Conservation (phyloP, 1,140 invertebrate genomes). For the Harpegnathos saltator region DNA sequence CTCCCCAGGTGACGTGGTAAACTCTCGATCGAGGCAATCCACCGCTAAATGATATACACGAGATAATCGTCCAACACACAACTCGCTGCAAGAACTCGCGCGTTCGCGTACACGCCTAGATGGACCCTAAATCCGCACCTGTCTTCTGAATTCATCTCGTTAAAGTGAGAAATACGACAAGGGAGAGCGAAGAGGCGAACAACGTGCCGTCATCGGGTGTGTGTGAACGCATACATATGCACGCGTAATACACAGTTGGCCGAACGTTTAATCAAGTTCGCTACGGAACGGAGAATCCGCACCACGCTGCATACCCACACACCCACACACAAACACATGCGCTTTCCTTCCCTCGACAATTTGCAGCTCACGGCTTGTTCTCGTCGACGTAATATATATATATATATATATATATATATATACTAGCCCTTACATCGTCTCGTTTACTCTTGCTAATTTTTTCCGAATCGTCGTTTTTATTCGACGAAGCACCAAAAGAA, state of each 20-base stretch:
- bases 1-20: slow-evolving; percentile 16
- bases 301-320: neutral
- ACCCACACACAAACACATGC: neutral
- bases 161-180: slow-evolving; percentile 44
- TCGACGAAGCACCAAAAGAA: neutral
- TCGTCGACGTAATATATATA: no score
- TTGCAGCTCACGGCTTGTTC: neutral
- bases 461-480: neutral
- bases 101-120: neutral
- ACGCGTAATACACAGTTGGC: slow-evolving; percentile 4
- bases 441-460: neutral
- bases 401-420: no score
- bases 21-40: slow-evolving; percentile 1
- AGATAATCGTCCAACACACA: slow-evolving; percentile 6
- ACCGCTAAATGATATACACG: neutral
- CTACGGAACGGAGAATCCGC: slow-evolving; percentile 2
- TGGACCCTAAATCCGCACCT: slow-evolving; percentile 1
- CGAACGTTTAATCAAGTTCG: slow-evolving; percentile 70
- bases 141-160: slow-evolving; percentile 14
- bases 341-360: slow-evolving; percentile 31
- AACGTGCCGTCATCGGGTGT: neutral
- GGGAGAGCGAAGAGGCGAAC: neutral
- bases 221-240: neutral
- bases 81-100: neutral
- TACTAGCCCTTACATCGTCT: neutral